A percentile compares a stretch with the other conserved stretches of the same genome.
These are phyloP conservation scores for Chydorus sphaericus DNA, from an alignment of 2,888 invertebrate species.

Conservation along the genomic window DNA sequence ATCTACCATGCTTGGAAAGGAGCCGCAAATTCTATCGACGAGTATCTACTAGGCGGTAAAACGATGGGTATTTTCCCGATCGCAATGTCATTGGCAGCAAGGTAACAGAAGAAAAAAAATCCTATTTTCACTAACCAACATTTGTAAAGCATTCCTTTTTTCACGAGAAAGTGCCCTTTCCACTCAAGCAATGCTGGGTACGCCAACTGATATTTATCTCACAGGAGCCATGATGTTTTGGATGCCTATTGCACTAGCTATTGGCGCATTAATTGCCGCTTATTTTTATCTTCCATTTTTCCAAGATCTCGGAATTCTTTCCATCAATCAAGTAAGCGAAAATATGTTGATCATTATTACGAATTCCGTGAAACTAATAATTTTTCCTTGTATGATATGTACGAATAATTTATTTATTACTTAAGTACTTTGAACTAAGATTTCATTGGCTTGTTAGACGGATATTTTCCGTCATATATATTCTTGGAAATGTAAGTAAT, in stretches of 20 bases:
- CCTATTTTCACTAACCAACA: no score
- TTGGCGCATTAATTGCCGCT: background rate
- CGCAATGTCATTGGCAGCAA: background rate
- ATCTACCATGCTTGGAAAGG: background rate
- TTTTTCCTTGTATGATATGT: no score
- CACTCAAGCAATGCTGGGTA: background rate
- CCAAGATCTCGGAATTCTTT: background rate
- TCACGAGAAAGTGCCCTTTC: background rate
- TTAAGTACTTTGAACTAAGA: background rate
- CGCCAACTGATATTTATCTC: background rate
- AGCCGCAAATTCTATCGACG: background rate
- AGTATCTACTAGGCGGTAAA: background rate
- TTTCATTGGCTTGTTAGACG: background rate
- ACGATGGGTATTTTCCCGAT: background rate
- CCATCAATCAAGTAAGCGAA: slow-evolving; percentile 2
- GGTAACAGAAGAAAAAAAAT: background rate
- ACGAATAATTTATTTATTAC: background rate
- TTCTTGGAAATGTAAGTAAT: background rate
- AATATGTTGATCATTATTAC: no score
- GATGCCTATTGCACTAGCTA: background rate
- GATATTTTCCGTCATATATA: background rate
- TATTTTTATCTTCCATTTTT: background rate
- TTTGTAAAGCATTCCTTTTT: no score
- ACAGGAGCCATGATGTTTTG: background rate
- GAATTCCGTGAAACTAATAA: no score